phyloP scores from a whole-genome alignment of 1,140 invertebrate genomes.

The Drosophila nasuta region DNA sequence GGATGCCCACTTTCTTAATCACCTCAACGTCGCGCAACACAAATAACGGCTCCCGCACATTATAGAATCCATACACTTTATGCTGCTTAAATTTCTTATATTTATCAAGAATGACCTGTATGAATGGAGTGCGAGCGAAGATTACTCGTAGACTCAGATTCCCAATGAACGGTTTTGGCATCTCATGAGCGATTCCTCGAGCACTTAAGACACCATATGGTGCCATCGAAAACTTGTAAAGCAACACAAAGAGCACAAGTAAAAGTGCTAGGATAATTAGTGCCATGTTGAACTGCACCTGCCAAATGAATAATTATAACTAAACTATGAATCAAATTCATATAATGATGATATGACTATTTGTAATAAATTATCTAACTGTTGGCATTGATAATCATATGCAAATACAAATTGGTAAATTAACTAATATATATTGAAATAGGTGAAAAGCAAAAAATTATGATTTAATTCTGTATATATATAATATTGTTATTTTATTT shows the following conservation, averaged over 20 bases:
- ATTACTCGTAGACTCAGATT: conserved; percentile 44
- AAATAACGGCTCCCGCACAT: conserved; percentile 66
- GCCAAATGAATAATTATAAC: not conserved
- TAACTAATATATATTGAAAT: too few species aligned
- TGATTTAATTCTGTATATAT: too few species aligned
- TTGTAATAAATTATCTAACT: not conserved
- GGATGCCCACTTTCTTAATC: conserved; percentile 87
- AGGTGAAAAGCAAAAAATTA: too few species aligned
- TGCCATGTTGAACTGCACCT: conserved; percentile 26
- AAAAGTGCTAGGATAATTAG: conserved; percentile 13
- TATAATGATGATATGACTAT: not conserved
- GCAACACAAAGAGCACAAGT: conserved; percentile 35
- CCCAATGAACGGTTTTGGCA: conserved; percentile 56
- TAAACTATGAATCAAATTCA: conserved; percentile 7
- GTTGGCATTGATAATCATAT: not conserved
- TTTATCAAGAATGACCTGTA: conserved; percentile 43
- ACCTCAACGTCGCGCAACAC: conserved; percentile 86
- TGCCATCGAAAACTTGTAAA: conserved; percentile 53
- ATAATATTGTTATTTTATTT: too few species aligned
- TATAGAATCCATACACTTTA: conserved; percentile 64
- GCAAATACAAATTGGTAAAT: not conserved
- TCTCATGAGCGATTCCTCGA: conserved; percentile 44
- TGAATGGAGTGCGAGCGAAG: conserved; percentile 34
- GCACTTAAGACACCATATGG: conserved; percentile 42
- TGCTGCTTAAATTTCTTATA: conserved; percentile 21